Conservation (phyloP, 2,888 invertebrate genomes). For the Troglohyphantes excavatus region DNA sequence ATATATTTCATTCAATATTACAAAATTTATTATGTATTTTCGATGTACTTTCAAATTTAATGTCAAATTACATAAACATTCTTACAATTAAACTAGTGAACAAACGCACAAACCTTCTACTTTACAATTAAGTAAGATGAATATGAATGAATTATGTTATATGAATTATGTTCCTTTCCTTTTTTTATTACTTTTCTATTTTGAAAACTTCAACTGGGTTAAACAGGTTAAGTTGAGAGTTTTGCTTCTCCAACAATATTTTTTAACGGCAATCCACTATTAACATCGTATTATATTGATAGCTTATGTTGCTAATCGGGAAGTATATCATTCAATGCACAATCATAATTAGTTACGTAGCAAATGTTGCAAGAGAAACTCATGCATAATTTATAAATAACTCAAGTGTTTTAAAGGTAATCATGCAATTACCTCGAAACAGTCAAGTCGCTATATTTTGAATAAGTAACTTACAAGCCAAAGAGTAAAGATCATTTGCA, state of each 20-base stretch:
- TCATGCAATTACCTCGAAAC: background rate
- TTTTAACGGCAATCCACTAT: background rate
- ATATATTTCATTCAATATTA: no score
- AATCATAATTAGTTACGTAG: background rate
- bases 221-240: no score
- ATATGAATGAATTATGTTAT: no score
- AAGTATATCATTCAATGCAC: background rate
- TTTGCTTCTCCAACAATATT: background rate
- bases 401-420: background rate
- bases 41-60: no score
- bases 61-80: no score
- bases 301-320: background rate
- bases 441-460: background rate
- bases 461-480: constrained; percentile 1
- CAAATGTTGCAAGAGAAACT: background rate
- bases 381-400: constrained; percentile 4
- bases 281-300: background rate
- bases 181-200: no score
- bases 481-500: background rate
- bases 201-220: no score
- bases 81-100: no score
- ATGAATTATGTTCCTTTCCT: no score
- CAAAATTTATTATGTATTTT: no score
- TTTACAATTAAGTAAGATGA: no score
- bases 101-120: no score